Percentiles rank a stretch among this genome's conserved stretches.
Evolutionary conservation across 2,113 vertebrate species (phyloP).

Genomic region (Chitala chitala): DNA sequence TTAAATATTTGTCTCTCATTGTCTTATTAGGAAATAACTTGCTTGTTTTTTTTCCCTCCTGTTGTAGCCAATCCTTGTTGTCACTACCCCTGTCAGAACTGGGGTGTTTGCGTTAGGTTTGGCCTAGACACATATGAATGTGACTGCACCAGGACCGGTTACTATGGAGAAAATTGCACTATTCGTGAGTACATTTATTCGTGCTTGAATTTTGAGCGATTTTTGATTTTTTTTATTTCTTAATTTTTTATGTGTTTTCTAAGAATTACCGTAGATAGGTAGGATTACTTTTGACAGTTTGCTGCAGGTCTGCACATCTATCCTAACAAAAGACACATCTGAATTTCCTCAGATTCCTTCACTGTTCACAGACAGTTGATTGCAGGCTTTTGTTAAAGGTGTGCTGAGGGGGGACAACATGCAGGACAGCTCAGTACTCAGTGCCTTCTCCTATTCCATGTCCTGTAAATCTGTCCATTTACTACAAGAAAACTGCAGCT

Average conservation of each 20-base stretch:
- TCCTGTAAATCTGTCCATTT: too few species aligned
- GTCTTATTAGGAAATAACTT: neutral
- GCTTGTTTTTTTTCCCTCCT: constrained; percentile 13
- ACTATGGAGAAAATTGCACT: constrained; percentile 79
- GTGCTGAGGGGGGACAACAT: too few species aligned
- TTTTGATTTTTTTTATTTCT: neutral
- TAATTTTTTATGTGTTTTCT: neutral
- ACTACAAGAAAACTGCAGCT: too few species aligned
- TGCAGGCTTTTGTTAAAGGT: too few species aligned
- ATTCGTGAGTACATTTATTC: constrained; percentile 68
- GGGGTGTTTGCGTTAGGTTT: constrained; percentile 76
- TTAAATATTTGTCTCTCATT: neutral
- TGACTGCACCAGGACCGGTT: constrained; percentile 86
- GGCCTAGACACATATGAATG: constrained; percentile 70
- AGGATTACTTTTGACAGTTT: too few species aligned
- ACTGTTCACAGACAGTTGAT: too few species aligned
- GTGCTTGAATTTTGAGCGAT: neutral
- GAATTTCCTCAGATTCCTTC: too few species aligned
- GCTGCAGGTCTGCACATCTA: too few species aligned
- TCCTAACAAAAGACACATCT: too few species aligned
- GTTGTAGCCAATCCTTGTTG: constrained; percentile 89
- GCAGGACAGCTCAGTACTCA: too few species aligned
- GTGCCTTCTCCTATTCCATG: too few species aligned
- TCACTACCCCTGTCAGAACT: constrained; percentile 83
- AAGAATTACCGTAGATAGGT: too few species aligned